Conservation (phyloP, 2,797 vertebrate genomes). For the Eidolon dupreanum region DNA sequence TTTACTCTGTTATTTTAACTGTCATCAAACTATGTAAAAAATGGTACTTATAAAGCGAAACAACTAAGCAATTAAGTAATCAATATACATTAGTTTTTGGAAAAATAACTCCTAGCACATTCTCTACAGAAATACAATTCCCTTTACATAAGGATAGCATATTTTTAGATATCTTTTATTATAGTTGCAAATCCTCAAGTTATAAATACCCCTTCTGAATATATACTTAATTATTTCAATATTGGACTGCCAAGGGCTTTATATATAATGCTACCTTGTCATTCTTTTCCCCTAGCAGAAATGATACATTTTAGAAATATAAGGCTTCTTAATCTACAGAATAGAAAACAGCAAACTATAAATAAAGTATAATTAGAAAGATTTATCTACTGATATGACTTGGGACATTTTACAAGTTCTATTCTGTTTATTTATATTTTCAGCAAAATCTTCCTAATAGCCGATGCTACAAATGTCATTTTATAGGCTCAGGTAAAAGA, state of each 20-base stretch:
- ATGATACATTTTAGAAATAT: slow-evolving; percentile 59
- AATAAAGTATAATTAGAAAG: slow-evolving; percentile 57
- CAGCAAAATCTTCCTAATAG: slow-evolving; percentile 17
- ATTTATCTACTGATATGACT: slow-evolving; percentile 52
- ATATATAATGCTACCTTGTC: neutral
- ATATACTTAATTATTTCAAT: slow-evolving; percentile 51
- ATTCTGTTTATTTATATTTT: slow-evolving; percentile 55
- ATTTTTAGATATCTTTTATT: slow-evolving; percentile 13
- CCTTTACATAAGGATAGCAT: neutral
- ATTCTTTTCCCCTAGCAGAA: slow-evolving; percentile 55
- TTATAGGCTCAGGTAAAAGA: slow-evolving; percentile 18
- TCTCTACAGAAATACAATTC: neutral
- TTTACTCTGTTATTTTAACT: neutral
- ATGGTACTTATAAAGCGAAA: neutral
- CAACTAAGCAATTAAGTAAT: slow-evolving; percentile 1
- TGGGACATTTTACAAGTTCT: slow-evolving; percentile 29
- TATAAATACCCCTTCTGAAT: neutral
- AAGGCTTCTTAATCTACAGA: slow-evolving; percentile 56
- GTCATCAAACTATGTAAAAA: neutral
- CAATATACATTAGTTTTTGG: neutral
- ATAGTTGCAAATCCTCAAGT: neutral
- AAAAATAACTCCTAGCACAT: neutral
- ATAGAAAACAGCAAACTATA: slow-evolving; percentile 45
- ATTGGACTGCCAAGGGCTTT: neutral
- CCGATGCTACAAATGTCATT: slow-evolving; percentile 22